A percentile compares a stretch with the other conserved stretches of the same genome.
Conservation (phyloP, 2,113 vertebrate genomes). For the Mustela nigripes region DNA sequence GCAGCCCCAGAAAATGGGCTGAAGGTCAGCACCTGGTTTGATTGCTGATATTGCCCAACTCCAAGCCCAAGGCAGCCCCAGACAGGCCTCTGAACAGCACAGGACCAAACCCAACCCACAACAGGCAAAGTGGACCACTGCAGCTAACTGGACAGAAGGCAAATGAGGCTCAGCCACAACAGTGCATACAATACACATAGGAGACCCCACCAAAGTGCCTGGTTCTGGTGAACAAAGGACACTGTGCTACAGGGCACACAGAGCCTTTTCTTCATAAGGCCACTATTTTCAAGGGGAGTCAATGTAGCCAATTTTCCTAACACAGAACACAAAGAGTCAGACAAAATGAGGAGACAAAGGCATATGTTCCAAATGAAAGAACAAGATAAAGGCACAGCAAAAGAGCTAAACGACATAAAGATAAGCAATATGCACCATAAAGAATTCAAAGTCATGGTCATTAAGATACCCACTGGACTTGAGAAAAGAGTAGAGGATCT, state of each 20-base stretch:
- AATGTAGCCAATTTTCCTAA: not conserved
- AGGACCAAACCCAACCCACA: not conserved
- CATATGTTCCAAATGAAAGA: not conserved
- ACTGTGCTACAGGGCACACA: not conserved
- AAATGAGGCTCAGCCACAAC: not conserved
- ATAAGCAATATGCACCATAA: not conserved
- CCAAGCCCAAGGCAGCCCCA: not conserved
- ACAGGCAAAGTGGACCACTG: not conserved
- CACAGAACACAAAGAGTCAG: not conserved
- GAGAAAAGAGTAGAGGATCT: not conserved
- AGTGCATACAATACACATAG: not conserved
- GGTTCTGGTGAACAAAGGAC: not conserved
- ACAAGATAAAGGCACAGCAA: not conserved
- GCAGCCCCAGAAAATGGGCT: not conserved
- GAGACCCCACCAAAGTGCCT: not conserved
- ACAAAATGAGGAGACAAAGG: not conserved
- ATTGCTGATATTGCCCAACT: not conserved
- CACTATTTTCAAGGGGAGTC: not conserved
- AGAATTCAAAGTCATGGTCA: not conserved
- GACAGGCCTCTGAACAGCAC: not conserved
- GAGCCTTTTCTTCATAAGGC: not conserved
- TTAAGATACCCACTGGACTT: not conserved
- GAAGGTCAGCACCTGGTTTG: not conserved
- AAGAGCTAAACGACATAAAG: not conserved
- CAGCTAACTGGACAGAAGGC: not conserved